Base-by-base conservation (phyloP, 1,140 invertebrate genomes). In the Druon quercuslanigerum region DNA sequence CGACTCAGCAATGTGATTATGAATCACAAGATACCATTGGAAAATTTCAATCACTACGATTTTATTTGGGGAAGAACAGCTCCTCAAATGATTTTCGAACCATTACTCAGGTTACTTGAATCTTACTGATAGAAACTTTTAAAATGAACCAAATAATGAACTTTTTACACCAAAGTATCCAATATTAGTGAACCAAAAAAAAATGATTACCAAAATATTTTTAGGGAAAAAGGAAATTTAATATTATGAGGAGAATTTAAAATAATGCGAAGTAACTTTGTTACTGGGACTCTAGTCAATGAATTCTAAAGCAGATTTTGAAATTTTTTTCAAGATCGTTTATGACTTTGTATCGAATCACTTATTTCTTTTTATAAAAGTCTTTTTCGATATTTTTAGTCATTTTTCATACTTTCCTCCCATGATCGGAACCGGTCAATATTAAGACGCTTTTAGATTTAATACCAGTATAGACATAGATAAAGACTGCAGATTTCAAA, bases 1-100 rank as follows among this genome's bases (percentile, higher is more conserved):
- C 85, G 83, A 74, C 80, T 93, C 17, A 75, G 70, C 16, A 92
- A 87, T 57, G 50, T 92, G 0, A 82, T 91, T 9, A 77, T 85
- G 7, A 82, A 89, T 54, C 79, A 88, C 20, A 85, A 84, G 75
- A 78, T 92, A 20, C 76, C 86, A 4, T 51, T 76, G 3, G 81
- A 82, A n/a, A 77, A 82, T 0, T 92, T 91, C 71, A 91, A 91
- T 80, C 92, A 93, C 83, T 90, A 92, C n/a, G 92, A 92, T 52
- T 93, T 92, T 72, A 70, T 92, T 6, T 92, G 91, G 91, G 91
- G 91, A 50, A 88, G 82, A 71, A 80, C 80, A 25, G 84, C 87
- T 0, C 75, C 84, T 0, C 75, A 87, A 75, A 70, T 87, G 40
- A 73, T 92, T n/a, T 91, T 87, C 46, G 51, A 81, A 51, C 87